Conservation (phyloP, 1,140 invertebrate species). For the Drosophila rufa region DNA sequence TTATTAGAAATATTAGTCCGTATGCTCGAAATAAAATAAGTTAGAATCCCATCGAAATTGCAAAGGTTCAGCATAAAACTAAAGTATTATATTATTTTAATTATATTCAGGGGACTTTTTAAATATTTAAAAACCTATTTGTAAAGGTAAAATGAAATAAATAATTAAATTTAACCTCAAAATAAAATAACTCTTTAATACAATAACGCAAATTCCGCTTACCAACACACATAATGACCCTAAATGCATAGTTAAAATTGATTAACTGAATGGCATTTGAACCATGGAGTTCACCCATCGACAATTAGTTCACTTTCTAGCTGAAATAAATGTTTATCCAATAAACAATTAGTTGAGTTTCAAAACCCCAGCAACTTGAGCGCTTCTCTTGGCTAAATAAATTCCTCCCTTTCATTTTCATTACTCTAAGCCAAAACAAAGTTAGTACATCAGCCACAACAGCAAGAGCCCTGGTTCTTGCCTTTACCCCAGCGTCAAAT, state of each 20-base stretch:
- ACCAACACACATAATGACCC: no score
- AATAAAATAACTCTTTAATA: background rate
- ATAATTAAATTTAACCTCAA: background rate
- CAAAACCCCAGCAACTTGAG: background rate
- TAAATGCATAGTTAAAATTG: slow-evolving; percentile 1
- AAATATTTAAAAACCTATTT: background rate
- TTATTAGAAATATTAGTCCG: no score
- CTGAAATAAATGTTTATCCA: slow-evolving; percentile 31
- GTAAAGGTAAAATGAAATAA: background rate
- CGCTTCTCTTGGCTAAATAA: background rate
- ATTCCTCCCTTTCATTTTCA: slow-evolving; percentile 12
- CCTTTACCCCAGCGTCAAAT: slow-evolving; percentile 43
- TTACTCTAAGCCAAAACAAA: slow-evolving; percentile 47
- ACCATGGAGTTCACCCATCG: background rate
- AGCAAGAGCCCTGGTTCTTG: background rate
- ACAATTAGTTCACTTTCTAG: slow-evolving; percentile 14
- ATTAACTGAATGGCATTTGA: slow-evolving; percentile 9
- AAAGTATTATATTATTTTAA: no score
- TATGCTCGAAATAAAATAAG: background rate
- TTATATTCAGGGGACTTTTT: no score
- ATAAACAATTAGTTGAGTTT: slow-evolving; percentile 44
- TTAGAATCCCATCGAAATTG: no score
- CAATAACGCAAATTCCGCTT: background rate
- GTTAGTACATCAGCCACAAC: slow-evolving; percentile 30
- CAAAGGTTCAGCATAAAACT: no score